phyloP scores from a whole-genome alignment of 2,888 invertebrate genomes.

The Pandemis cinnamomeana region DNA sequence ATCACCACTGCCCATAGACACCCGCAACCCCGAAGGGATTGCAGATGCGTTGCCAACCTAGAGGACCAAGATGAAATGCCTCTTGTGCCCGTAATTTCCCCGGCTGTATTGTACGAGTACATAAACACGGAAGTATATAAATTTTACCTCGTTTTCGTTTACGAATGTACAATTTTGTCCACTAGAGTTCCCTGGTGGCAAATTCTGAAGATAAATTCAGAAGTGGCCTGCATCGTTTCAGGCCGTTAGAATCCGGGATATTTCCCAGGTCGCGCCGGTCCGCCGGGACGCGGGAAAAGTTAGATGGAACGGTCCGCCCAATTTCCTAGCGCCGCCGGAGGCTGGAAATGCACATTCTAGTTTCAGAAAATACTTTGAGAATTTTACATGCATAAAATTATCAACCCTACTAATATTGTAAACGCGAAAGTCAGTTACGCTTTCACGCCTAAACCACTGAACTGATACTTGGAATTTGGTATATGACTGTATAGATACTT shows the following conservation, averaged over 20 bases:
- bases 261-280: background rate
- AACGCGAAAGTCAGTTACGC: background rate
- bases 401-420: background rate
- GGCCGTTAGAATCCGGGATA: background rate
- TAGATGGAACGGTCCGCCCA: background rate
- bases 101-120: too few relatives aligned
- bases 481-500: background rate
- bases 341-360: background rate
- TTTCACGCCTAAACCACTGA: background rate
- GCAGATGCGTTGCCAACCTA: too few relatives aligned
- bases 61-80: too few relatives aligned
- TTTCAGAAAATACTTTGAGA: background rate
- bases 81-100: too few relatives aligned
- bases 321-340: background rate
- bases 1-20: too few relatives aligned
- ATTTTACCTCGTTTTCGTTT: too few relatives aligned
- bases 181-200: background rate
- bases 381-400: background rate
- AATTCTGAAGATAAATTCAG: background rate
- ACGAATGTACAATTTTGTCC: too few relatives aligned
- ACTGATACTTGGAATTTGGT: background rate
- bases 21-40: too few relatives aligned
- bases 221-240: background rate
- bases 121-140: too few relatives aligned
- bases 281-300: slow-evolving; percentile 1